Base-by-base conservation (phyloP, 2,797 vertebrate genomes). In the Clamator glandarius region DNA sequence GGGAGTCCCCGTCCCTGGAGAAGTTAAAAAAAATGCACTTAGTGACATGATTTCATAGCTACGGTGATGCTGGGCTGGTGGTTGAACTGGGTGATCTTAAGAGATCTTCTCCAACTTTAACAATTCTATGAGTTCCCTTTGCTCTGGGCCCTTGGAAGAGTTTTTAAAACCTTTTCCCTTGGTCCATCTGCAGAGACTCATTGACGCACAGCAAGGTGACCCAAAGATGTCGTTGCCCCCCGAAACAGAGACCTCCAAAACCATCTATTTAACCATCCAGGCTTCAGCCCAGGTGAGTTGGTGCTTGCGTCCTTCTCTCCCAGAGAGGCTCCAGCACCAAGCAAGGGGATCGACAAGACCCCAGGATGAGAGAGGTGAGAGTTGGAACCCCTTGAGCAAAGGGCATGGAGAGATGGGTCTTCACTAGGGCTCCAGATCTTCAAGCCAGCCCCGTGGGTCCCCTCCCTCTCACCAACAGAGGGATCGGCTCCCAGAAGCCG, bases 181-280 rank as follows among this genome's bases (percentile, higher is more conserved):
- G 88, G 0, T 11, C 13, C 2, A 5, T 9, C 5, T 29, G 20
- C 23, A 21, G 24, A 16, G 1, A 1, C 1, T 2, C 25, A 5
- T 64, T 1, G 2, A 5, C 0, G 4, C 5, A 3, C 46, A 12
- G 24, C 28, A 6, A 44, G 25, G 9, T 0, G 2, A 33, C 7
- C 1, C 2, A 3, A 23, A 55, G 12, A 24, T 21, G 26, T 13
- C 0, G 0, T 25, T 9, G 0, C 4, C 0, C 8, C 5, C 36
- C 0, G 2, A 2, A 0, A 6, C 0, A 10, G 67, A 42, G 3
- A 12, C 11, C 15, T 5, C 39, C 72, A 17, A 4, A 9, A 80
- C 61, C 42, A 6, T 85, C 42, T 77, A 85, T 15, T 35, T 21
- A 36, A 64, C 50, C 1, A 0, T 73, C 46, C 66, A 42, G 13